Conservation (phyloP, 2,797 vertebrate species). For the Chaenodraco wilsoni region DNA sequence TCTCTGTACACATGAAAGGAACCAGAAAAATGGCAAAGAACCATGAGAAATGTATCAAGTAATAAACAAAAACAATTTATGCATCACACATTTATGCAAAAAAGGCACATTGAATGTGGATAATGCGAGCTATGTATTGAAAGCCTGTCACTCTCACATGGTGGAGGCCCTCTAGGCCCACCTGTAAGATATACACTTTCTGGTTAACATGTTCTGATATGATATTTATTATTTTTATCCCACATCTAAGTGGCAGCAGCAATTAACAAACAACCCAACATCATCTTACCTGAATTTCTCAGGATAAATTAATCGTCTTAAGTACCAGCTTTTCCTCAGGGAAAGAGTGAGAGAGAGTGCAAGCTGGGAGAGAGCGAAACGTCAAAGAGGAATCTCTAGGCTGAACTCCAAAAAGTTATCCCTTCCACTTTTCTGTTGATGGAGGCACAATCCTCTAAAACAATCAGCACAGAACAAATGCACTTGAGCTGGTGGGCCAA, state of each 20-base stretch:
- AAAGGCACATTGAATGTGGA: neutral
- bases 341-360: conserved; percentile 76
- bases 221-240: conserved; percentile 12
- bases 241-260: neutral
- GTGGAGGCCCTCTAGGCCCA: conserved; percentile 3
- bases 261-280: conserved; percentile 6
- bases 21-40: neutral
- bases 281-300: conserved; percentile 82
- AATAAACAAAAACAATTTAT: neutral
- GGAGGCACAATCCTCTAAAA: conserved; percentile 87
- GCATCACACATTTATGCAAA: neutral
- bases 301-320: conserved; percentile 76
- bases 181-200: neutral
- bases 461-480: conserved; percentile 77
- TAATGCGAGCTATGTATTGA: neutral
- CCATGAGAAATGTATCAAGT: neutral
- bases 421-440: conserved; percentile 85
- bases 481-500: conserved; percentile 67
- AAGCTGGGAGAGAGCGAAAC: conserved; percentile 74
- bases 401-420: conserved; percentile 87
- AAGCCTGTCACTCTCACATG: neutral
- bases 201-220: neutral
- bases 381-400: conserved; percentile 82
- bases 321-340: conserved; percentile 72
- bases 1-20: neutral